phyloP scores from a whole-genome alignment of 2,888 invertebrate species.

The Mimachlamys varia region DNA sequence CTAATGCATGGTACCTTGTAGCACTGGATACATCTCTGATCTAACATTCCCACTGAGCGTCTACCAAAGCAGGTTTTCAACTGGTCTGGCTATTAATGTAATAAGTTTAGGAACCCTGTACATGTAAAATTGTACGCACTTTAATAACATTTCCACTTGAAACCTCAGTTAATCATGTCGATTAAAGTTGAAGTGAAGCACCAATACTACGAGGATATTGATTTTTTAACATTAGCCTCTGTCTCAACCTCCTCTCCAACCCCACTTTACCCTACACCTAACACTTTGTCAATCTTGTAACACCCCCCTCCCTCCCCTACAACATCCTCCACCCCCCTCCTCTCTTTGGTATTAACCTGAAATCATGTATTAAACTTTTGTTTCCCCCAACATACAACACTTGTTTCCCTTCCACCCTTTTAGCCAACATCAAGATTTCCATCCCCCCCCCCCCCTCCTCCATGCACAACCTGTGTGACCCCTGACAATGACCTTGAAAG shows the following conservation, averaged over 20 bases:
- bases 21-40: neutral
- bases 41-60: neutral
- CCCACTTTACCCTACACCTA: no score
- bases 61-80: no score
- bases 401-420: no score
- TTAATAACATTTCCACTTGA: neutral
- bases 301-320: no score
- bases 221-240: neutral
- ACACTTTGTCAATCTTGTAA: no score
- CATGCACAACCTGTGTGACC: neutral
- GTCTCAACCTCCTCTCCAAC: no score
- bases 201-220: neutral
- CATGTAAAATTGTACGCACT: neutral
- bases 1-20: neutral
- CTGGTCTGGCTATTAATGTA: neutral
- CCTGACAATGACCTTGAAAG: conserved; percentile 3
- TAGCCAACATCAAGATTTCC: no score
- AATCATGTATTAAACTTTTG: no score
- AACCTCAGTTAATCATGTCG: neutral
- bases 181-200: conserved; percentile 5
- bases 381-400: no score
- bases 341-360: no score
- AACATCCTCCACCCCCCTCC: no score
- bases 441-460: neutral
- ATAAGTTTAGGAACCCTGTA: neutral